phyloP scores from a whole-genome alignment of 2,797 vertebrate genomes.

The Fistularia commersonii region DNA sequence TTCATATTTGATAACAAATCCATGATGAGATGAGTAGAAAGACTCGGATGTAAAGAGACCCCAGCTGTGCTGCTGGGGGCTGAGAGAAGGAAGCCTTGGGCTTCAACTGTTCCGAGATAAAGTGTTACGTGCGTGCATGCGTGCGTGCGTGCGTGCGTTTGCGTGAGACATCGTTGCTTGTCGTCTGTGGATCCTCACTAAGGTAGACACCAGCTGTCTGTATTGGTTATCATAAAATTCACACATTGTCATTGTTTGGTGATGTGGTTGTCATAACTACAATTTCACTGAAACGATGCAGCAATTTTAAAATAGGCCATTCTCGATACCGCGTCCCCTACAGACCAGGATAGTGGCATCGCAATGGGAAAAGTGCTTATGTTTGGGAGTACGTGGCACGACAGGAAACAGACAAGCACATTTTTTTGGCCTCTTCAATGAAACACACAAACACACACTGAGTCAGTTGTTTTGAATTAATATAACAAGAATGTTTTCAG shows the following conservation, averaged over 20 bases:
- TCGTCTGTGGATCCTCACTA: slow-evolving; percentile 1
- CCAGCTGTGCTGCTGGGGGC: slow-evolving; percentile 16
- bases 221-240: slow-evolving; percentile 6
- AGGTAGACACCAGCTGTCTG: slow-evolving; percentile 22
- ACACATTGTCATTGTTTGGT: slow-evolving; percentile 3
- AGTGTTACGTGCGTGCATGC: slow-evolving; percentile 6
- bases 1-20: too few relatives aligned
- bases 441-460: slow-evolving; percentile 15
- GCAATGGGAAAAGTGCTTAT: slow-evolving; percentile 2
- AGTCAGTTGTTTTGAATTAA: slow-evolving; percentile 7
- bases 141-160: slow-evolving; percentile 4
- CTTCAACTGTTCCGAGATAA: too few relatives aligned
- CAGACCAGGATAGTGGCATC: too few relatives aligned
- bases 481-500: slow-evolving; percentile 5
- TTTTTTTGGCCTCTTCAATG: slow-evolving; percentile 5
- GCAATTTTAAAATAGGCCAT: slow-evolving; percentile 6
- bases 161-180: slow-evolving; percentile 12
- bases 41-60: slow-evolving; percentile 2
- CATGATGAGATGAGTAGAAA: slow-evolving; percentile 9
- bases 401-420: slow-evolving; percentile 24
- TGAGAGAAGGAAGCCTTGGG: slow-evolving; percentile 18
- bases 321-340: slow-evolving; percentile 14
- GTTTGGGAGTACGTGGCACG: slow-evolving; percentile 1
- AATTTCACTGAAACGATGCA: background rate
- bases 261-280: slow-evolving; percentile 23